Evolutionary conservation across 2,888 invertebrate genomes (phyloP).

Genomic region (Netelia inedita): DNA sequence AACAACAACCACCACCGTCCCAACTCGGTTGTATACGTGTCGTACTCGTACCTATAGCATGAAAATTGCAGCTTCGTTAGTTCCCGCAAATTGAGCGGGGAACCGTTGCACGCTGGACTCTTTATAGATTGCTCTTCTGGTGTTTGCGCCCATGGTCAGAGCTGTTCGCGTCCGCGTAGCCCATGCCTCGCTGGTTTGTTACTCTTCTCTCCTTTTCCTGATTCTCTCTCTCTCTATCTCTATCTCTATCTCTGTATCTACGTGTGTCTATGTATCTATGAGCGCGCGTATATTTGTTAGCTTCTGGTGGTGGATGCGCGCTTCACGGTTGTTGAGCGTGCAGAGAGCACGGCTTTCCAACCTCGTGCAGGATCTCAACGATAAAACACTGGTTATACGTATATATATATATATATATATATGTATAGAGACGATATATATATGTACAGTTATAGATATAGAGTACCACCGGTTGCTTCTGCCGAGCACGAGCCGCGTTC

Average conservation of each 20-base stretch:
- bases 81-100: constrained; percentile 54
- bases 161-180: constrained; percentile 5
- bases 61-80: constrained; percentile 53
- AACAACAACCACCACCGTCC: background rate
- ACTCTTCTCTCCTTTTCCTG: constrained; percentile 45
- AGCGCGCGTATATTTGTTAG: background rate
- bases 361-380: constrained; percentile 66
- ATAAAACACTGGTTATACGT: constrained; percentile 56
- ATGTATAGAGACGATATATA: constrained; percentile 11
- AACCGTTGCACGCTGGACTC: constrained; percentile 54
- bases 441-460: background rate
- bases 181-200: constrained; percentile 35
- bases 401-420: background rate
- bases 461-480: constrained; percentile 9
- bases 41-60: background rate
- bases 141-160: background rate
- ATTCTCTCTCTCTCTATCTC: constrained; percentile 4
- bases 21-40: background rate
- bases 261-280: too few relatives aligned
- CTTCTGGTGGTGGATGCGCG: constrained; percentile 40
- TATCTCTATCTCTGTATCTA: background rate
- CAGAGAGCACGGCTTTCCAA: constrained; percentile 59
- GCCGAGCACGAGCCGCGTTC: constrained; percentile 52
- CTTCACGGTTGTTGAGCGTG: constrained; percentile 66
- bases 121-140: constrained; percentile 44